Conservation (phyloP, 2,797 vertebrate genomes). For the Onychomys leucogaster region DNA sequence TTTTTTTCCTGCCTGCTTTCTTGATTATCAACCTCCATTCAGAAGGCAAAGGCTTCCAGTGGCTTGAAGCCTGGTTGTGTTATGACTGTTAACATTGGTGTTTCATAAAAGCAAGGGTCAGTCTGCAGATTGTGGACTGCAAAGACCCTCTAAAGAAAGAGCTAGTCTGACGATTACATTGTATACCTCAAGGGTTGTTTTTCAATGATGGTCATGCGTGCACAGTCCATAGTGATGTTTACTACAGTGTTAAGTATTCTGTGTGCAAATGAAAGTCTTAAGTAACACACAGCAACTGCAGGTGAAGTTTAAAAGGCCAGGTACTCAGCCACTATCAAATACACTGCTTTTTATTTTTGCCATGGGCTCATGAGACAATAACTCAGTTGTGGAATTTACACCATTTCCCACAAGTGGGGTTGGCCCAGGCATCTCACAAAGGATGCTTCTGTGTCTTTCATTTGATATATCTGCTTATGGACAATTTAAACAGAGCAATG, state of each 20-base stretch:
- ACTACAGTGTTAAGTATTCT: not conserved
- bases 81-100: conserved; percentile 53
- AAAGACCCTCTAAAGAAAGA: conserved; percentile 59
- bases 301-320: not conserved
- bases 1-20: conserved; percentile 35
- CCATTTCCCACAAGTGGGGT: not conserved
- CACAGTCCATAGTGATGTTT: not conserved
- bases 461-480: conserved; percentile 54
- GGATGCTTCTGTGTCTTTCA: not conserved
- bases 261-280: conserved; percentile 10
- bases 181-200: conserved; percentile 51
- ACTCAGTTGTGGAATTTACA: not conserved
- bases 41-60: conserved; percentile 61
- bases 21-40: conserved; percentile 49
- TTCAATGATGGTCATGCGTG: conserved; percentile 4
- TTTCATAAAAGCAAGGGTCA: conserved; percentile 60
- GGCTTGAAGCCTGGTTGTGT: conserved; percentile 43
- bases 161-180: conserved; percentile 61
- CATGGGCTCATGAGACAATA: conserved; percentile 45
- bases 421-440: not conserved
- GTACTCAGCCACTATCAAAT: not conserved
- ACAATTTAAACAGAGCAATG: not conserved
- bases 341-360: conserved; percentile 29
- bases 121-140: conserved; percentile 17
- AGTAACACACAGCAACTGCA: not conserved